These are phyloP conservation scores for Pseudomyrmex concolor DNA, from an alignment of 1,140 invertebrate genomes.

Conservation along the genomic window DNA sequence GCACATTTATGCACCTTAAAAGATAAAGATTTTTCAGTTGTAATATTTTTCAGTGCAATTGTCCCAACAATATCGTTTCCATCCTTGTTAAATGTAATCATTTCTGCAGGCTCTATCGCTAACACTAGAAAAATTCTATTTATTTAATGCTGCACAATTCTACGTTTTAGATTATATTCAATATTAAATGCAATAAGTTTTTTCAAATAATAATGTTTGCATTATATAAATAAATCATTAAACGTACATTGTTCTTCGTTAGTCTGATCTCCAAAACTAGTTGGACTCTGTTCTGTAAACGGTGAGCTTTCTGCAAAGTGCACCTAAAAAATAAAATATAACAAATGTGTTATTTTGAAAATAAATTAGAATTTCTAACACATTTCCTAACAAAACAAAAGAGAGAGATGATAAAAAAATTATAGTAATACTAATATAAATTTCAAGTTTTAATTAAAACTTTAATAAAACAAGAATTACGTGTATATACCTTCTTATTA, in stretches of 20 bases:
- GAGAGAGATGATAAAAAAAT: not conserved
- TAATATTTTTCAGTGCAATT: conserved; percentile 89
- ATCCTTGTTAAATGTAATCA: conserved; percentile 88
- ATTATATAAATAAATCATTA: conserved; percentile 29
- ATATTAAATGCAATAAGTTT: too few relatives aligned
- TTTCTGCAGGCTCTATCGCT: conserved; percentile 85
- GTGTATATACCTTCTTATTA: conserved; percentile 85
- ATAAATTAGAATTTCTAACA: too few relatives aligned
- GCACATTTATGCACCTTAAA: conserved; percentile 88
- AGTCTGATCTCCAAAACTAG: conserved; percentile 77
- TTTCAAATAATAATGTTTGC: not conserved
- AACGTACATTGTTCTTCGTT: conserved; percentile 76
- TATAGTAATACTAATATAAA: not conserved
- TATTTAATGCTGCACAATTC: not conserved
- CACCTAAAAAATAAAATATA: conserved; percentile 80
- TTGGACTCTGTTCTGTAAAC: conserved; percentile 81
- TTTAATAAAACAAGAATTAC: conserved; percentile 1
- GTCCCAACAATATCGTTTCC: conserved; percentile 88
- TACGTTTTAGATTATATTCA: conserved; percentile 5
- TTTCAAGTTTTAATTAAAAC: not conserved
- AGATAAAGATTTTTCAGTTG: conserved; percentile 87
- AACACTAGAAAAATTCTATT: conserved; percentile 79
- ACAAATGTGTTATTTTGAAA: not conserved
- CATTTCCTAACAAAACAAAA: not conserved
- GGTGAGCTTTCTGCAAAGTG: conserved; percentile 87